Conservation (phyloP, 1,140 invertebrate genomes). For the Sminthurides bifidus region DNA sequence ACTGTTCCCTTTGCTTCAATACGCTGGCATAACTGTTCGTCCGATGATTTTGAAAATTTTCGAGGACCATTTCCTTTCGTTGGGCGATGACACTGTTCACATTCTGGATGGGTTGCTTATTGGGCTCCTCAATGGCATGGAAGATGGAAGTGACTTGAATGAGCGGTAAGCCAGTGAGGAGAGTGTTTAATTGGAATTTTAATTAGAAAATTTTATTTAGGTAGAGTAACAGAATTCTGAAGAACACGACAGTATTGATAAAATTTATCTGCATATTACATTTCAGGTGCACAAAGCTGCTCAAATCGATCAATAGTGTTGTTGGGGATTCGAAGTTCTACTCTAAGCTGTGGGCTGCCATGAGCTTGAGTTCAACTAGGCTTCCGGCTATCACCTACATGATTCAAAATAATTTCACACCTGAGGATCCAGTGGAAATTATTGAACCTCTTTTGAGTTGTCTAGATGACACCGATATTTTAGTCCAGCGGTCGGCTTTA, state of each 20-base stretch:
- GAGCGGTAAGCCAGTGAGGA: conserved; percentile 41
- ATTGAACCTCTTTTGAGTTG: conserved; percentile 44
- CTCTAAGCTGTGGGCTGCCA: conserved; percentile 12
- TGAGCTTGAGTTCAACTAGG: neutral
- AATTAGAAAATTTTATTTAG: conserved; percentile 2
- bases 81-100: conserved; percentile 65
- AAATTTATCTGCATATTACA: conserved; percentile 16
- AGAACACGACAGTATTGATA: neutral
- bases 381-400: conserved; percentile 23
- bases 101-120: conserved; percentile 76
- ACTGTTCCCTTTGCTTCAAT: conserved; percentile 74
- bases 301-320: conserved; percentile 7
- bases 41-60: conserved; percentile 73
- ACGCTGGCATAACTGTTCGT: conserved; percentile 75
- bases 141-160: conserved; percentile 83
- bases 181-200: neutral
- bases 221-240: neutral
- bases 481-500: conserved; percentile 76
- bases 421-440: neutral
- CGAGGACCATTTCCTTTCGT: conserved; percentile 80
- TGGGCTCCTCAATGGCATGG: conserved; percentile 71
- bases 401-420: neutral
- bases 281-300: conserved; percentile 9
- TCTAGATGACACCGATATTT: conserved; percentile 65
- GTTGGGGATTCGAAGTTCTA: conserved; percentile 12